These are phyloP conservation scores for Zeus faber DNA, from an alignment of 2,113 vertebrate species.

Conservation along the genomic window DNA sequence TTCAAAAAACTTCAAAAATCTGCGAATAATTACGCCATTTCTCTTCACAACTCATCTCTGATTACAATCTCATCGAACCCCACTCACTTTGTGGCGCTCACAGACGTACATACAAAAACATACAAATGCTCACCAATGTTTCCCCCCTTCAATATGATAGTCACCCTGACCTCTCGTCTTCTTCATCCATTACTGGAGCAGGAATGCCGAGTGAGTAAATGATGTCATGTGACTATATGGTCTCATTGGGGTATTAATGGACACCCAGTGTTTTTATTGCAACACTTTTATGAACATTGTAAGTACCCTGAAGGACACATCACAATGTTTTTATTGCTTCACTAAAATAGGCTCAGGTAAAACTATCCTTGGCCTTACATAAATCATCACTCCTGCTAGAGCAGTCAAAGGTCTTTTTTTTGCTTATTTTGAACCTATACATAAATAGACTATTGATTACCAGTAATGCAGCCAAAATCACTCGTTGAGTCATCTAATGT, in stretches of 20 bases:
- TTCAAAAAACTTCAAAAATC: too few relatives aligned
- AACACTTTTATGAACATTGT: slow-evolving; percentile 19
- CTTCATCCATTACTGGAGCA: slow-evolving; percentile 24
- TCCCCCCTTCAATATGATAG: slow-evolving; percentile 25
- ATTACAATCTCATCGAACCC: slow-evolving; percentile 3
- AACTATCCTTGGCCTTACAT: slow-evolving; percentile 1
- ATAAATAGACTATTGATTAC: too few relatives aligned
- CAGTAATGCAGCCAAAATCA: too few relatives aligned
- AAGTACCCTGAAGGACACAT: slow-evolving; percentile 21
- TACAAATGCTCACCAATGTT: not conserved
- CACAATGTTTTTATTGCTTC: not conserved
- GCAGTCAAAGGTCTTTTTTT: too few relatives aligned
- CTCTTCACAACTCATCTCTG: slow-evolving; percentile 4
- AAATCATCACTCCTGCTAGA: slow-evolving; percentile 20
- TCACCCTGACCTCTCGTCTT: slow-evolving; percentile 27
- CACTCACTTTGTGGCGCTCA: not conserved
- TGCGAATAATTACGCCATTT: slow-evolving; percentile 33
- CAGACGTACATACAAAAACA: not conserved
- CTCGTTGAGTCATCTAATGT: too few relatives aligned
- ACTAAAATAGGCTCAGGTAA: slow-evolving; percentile 7
- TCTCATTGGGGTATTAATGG: slow-evolving; percentile 20
- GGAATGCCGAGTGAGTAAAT: slow-evolving; percentile 46
- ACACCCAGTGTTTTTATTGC: slow-evolving; percentile 30
- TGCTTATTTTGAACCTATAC: too few relatives aligned
- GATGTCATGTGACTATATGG: slow-evolving; percentile 31